Conservation (phyloP, 2,113 vertebrate genomes). For the Tricholaema leucomelas region DNA sequence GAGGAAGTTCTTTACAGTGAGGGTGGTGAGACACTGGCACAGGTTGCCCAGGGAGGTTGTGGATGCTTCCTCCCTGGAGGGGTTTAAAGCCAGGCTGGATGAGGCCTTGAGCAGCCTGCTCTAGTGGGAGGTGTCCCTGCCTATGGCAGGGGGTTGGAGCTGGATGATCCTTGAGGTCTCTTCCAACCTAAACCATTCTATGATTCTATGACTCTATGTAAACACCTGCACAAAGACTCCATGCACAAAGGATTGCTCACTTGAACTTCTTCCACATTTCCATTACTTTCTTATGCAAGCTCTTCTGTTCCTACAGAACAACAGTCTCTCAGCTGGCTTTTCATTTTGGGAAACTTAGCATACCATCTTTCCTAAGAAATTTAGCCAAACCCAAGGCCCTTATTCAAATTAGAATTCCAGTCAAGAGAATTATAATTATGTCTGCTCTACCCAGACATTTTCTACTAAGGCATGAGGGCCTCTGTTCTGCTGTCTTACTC, state of each 20-base stretch:
- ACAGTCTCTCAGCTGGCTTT: background rate
- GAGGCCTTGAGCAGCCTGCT: too few species aligned
- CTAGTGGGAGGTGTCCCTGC: too few species aligned
- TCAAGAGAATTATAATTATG: slow-evolving; percentile 44
- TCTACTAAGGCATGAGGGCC: slow-evolving; percentile 19
- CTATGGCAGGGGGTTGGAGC: too few species aligned
- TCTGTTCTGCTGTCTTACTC: slow-evolving; percentile 36
- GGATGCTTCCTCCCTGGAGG: too few species aligned
- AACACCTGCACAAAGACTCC: background rate
- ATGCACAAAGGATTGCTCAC: background rate
- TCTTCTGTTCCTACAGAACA: background rate
- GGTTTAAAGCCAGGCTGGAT: too few species aligned
- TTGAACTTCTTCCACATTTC: background rate
- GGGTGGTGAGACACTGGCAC: too few species aligned
- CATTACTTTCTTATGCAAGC: background rate
- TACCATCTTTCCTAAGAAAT: slow-evolving; percentile 38
- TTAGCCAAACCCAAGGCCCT: slow-evolving; percentile 37
- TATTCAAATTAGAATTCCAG: slow-evolving; percentile 51
- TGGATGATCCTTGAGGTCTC: too few species aligned
- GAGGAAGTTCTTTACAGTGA: too few species aligned
- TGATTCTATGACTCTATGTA: too few species aligned
- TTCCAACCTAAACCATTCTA: too few species aligned
- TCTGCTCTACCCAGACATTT: slow-evolving; percentile 49
- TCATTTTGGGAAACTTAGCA: slow-evolving; percentile 5
- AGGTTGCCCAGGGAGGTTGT: too few species aligned